phyloP scores from a whole-genome alignment of 2,113 vertebrate genomes.

The Thamnophis sirtalis region DNA sequence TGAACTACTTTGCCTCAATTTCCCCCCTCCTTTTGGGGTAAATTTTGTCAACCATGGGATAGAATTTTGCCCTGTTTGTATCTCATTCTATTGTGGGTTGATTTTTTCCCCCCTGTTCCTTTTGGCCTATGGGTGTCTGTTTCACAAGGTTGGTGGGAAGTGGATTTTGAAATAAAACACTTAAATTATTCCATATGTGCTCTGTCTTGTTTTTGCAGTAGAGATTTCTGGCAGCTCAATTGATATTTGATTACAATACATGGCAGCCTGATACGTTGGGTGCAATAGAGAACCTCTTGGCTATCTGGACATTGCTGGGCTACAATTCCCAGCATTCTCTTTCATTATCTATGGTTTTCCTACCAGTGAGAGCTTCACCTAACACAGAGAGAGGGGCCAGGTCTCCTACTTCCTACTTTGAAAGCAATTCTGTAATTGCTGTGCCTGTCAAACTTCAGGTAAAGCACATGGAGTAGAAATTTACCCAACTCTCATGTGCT shows the following conservation, averaged over 20 bases:
- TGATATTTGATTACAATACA: background rate
- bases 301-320: background rate
- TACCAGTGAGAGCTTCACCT: background rate
- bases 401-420: background rate
- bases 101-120: conserved; percentile 24
- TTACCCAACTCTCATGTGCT: background rate
- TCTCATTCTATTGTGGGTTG: conserved; percentile 60
- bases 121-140: conserved; percentile 48
- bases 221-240: background rate
- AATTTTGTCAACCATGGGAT: conserved; percentile 52
- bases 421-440: background rate
- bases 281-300: background rate
- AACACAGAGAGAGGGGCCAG: background rate
- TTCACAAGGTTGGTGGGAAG: conserved; percentile 32
- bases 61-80: conserved; percentile 67
- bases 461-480: background rate
- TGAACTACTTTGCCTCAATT: conserved; percentile 14
- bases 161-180: conserved; percentile 69
- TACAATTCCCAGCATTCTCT: background rate
- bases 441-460: background rate
- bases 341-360: background rate
- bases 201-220: background rate
- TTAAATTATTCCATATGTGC: conserved; percentile 41
- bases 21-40: conserved; percentile 36
- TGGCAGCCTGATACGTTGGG: background rate